phyloP scores from a whole-genome alignment of 2,888 invertebrate genomes.

The Lepidocyrtinus sp. region DNA sequence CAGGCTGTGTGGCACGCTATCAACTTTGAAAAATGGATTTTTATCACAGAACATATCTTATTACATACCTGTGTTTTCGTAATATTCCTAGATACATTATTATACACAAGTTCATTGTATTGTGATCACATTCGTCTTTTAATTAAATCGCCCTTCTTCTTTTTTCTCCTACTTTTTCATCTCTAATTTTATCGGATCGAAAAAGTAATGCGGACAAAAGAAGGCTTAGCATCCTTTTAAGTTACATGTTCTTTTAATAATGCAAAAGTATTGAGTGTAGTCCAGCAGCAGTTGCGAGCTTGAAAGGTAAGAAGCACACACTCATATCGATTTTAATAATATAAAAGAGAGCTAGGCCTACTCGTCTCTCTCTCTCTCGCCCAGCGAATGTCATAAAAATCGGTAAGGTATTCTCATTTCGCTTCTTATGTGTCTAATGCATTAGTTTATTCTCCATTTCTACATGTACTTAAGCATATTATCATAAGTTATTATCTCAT shows the following conservation, averaged over 20 bases:
- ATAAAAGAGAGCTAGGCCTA: not conserved
- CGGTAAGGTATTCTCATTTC: not conserved
- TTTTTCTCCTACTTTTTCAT: slow-evolving; percentile 2
- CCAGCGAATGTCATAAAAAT: not conserved
- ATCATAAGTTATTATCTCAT: slow-evolving; percentile 30
- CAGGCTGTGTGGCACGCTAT: not conserved
- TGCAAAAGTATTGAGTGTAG: not conserved
- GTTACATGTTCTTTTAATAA: not conserved
- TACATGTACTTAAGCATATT: not conserved
- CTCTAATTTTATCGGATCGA: not conserved
- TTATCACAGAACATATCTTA: not conserved
- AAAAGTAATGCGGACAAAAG: not conserved
- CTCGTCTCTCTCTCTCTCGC: too few species aligned
- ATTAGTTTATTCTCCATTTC: not conserved
- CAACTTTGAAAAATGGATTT: not conserved
- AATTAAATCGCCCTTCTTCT: slow-evolving; percentile 24
- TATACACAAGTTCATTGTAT: not conserved
- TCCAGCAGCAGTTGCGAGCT: not conserved
- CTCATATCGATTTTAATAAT: not conserved
- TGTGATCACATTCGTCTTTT: slow-evolving; percentile 7
- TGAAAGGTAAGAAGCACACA: too few species aligned
- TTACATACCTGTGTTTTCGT: not conserved
- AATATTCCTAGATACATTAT: not conserved
- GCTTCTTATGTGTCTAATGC: not conserved
- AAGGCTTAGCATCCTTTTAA: not conserved